phyloP scores from a whole-genome alignment of 2,888 invertebrate genomes.

The Antheraea yamamai region DNA sequence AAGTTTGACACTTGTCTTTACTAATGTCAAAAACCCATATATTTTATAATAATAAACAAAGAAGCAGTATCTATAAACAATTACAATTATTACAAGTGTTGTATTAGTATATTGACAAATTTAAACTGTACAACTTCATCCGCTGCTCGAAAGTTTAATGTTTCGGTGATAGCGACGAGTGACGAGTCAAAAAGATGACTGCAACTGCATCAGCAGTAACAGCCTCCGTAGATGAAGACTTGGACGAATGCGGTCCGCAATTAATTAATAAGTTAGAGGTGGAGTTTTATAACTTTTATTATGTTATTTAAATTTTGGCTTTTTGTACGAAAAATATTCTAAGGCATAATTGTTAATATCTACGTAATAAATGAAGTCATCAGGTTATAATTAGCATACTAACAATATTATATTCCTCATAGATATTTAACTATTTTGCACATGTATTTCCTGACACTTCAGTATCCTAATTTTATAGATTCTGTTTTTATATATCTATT shows the following conservation, averaged over 20 bases:
- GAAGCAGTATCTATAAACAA: too few species aligned
- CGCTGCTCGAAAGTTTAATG: neutral
- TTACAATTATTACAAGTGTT: too few species aligned
- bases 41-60: too few species aligned
- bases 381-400: neutral
- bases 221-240: conserved; percentile 76
- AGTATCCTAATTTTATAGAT: neutral
- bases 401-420: neutral
- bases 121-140: neutral
- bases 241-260: conserved; percentile 88
- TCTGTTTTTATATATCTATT: neutral
- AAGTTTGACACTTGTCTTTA: too few species aligned
- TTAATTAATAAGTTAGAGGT: conserved; percentile 88
- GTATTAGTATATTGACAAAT: too few species aligned
- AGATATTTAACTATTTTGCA: neutral
- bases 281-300: conserved; percentile 25
- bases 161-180: conserved; percentile 42
- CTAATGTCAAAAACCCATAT: too few species aligned
- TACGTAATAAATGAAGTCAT: neutral
- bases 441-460: neutral
- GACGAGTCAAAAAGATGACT: conserved; percentile 45
- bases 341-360: neutral
- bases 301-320: neutral
- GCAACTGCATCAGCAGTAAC: conserved; percentile 80
- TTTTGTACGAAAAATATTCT: neutral